A percentile compares a stretch with the other conserved stretches of the same genome.
These are phyloP conservation scores for Diuraphis noxia DNA, from an alignment of 1,140 invertebrate genomes.

Conservation along the genomic window DNA sequence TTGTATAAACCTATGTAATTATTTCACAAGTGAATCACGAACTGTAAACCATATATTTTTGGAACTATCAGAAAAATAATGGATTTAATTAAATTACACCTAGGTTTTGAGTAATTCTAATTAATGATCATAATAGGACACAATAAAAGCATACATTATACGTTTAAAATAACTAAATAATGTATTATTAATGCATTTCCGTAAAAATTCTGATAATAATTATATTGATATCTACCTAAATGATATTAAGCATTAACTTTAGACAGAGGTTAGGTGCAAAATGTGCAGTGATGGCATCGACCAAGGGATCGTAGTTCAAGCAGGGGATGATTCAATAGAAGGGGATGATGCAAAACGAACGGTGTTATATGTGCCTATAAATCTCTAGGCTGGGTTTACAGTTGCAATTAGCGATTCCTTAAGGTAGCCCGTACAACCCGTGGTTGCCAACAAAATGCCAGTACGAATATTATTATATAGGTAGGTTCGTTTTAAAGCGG, in stretches of 20 bases:
- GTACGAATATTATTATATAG: not conserved
- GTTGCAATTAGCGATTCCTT: conserved; percentile 14
- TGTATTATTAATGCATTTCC: not conserved
- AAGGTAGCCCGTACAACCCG: not conserved
- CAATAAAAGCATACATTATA: not conserved
- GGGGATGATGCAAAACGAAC: not conserved
- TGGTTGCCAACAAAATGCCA: not conserved
- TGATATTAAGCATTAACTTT: not conserved
- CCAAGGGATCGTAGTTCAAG: not conserved
- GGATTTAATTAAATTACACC: not conserved
- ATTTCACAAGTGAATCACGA: too few relatives aligned
- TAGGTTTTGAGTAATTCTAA: not conserved
- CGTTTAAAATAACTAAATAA: not conserved
- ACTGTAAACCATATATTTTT: not conserved
- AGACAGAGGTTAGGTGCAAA: not conserved
- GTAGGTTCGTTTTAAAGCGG: not conserved
- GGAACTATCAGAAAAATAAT: not conserved
- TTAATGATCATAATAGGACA: not conserved
- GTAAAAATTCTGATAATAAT: not conserved
- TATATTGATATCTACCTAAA: too few relatives aligned
- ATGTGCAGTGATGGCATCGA: not conserved
- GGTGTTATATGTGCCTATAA: not conserved
- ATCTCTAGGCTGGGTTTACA: not conserved
- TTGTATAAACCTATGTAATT: too few relatives aligned
- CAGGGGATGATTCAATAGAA: not conserved